Conservation (phyloP, 2,888 invertebrate genomes). For the Cecidostiba fungosa region DNA sequence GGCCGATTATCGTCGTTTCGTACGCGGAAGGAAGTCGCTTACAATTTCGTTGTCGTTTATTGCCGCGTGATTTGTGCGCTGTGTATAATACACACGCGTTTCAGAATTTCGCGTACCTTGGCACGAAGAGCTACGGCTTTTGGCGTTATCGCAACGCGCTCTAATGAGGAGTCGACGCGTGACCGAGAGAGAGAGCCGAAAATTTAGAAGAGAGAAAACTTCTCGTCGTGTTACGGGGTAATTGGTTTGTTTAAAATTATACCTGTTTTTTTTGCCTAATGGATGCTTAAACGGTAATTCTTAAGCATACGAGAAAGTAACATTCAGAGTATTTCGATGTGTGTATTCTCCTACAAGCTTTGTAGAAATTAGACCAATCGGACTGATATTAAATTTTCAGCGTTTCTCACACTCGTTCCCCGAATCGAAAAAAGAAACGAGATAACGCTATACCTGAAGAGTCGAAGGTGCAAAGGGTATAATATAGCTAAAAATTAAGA, state of each 20-base stretch:
- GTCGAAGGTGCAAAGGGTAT: not conserved
- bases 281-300: not conserved
- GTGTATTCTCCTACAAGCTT: no score
- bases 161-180: constrained; percentile 28
- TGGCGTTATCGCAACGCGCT: constrained; percentile 17
- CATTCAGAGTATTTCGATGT: no score
- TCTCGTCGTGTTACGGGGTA: not conserved
- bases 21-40: constrained; percentile 32
- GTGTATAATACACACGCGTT: not conserved
- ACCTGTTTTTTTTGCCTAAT: not conserved
- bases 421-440: not conserved
- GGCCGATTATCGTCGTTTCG: constrained; percentile 46
- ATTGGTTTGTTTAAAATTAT: not conserved
- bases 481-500: constrained; percentile 23
- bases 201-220: not conserved
- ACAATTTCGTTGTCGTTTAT: constrained; percentile 29
- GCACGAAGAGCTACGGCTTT: constrained; percentile 47
- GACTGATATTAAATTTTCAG: no score
- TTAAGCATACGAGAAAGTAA: no score
- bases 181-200: not conserved
- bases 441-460: not conserved
- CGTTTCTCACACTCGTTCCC: constrained; percentile 1
- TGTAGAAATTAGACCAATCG: no score
- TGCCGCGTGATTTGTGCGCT: not conserved
- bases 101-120: constrained; percentile 52